Evolutionary conservation across 1,140 invertebrate species (phyloP).

Genomic region (Drosophila burlai): DNA sequence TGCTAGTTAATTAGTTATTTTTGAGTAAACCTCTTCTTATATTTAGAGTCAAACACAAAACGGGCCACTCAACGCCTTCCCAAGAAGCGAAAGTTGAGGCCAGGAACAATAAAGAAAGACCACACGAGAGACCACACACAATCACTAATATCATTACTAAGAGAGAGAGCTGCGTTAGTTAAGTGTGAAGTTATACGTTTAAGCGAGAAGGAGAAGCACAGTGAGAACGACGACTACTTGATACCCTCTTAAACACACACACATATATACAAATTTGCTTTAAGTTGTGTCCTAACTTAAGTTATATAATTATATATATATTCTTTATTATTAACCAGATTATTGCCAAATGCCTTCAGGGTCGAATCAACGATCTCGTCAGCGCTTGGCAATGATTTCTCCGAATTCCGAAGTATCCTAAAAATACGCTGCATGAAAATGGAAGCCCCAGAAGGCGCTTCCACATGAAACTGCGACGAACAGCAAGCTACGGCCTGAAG

Average conservation of each 20-base stretch:
- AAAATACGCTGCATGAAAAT: background rate
- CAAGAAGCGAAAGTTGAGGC: background rate
- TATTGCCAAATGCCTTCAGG: slow-evolving; percentile 12
- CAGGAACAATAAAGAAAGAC: slow-evolving; percentile 14
- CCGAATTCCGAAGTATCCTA: slow-evolving; percentile 1
- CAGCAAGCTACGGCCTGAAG: slow-evolving; percentile 6
- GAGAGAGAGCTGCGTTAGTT: slow-evolving; percentile 26
- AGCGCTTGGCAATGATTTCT: background rate
- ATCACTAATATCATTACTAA: slow-evolving; percentile 41
- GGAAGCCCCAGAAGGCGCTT: background rate
- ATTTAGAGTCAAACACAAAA: slow-evolving; percentile 37
- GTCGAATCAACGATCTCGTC: background rate
- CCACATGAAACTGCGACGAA: slow-evolving; percentile 8
- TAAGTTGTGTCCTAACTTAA: slow-evolving; percentile 71
- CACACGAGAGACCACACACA: slow-evolving; percentile 36
- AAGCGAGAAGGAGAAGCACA: slow-evolving; percentile 10
- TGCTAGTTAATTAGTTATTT: slow-evolving; percentile 62
- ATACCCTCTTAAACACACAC: background rate
- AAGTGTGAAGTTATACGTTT: slow-evolving; percentile 45
- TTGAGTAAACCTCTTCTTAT: slow-evolving; percentile 34
- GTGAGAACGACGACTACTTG: slow-evolving; percentile 8
- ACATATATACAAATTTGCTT: slow-evolving; percentile 37
- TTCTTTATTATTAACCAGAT: background rate
- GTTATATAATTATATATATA: slow-evolving; percentile 30
- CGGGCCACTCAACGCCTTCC: background rate